Conservation (phyloP, 1,140 invertebrate genomes). For the Lutraria rhynchaena region DNA sequence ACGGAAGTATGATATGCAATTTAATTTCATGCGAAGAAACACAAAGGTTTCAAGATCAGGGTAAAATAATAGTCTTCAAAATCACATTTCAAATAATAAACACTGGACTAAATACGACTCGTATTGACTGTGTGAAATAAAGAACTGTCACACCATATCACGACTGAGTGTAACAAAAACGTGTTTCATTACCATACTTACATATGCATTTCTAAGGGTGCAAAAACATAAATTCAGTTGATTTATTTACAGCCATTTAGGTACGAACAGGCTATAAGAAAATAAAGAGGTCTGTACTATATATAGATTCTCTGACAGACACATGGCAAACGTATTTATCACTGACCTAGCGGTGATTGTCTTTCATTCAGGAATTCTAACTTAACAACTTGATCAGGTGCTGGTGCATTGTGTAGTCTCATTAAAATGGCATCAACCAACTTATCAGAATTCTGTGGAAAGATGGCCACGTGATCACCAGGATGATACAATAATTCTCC, state of each 20-base stretch:
- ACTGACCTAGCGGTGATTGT: conserved; percentile 84
- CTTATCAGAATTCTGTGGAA: conserved; percentile 93
- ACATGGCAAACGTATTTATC: neutral
- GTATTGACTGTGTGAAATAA: no score
- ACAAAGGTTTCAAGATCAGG: no score
- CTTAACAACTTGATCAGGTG: conserved; percentile 89
- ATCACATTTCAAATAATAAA: no score
- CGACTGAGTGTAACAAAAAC: neutral
- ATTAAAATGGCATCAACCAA: conserved; percentile 91
- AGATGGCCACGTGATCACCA: conserved; percentile 96
- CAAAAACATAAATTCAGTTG: neutral
- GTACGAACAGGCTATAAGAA: no score
- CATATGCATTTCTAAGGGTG: neutral
- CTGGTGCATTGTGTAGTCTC: conserved; percentile 86
- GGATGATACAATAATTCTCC: conserved; percentile 87
- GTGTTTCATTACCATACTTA: neutral
- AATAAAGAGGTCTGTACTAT: no score
- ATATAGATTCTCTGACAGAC: neutral
- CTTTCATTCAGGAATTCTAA: conserved; percentile 94
- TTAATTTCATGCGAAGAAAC: no score
- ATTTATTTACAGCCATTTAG: no score
- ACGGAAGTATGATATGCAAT: neutral
- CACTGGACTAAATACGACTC: no score
- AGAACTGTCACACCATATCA: no score
- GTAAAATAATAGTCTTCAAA: no score